Base-by-base conservation (phyloP, 2,797 vertebrate genomes). In the Diplodus sargus region DNA sequence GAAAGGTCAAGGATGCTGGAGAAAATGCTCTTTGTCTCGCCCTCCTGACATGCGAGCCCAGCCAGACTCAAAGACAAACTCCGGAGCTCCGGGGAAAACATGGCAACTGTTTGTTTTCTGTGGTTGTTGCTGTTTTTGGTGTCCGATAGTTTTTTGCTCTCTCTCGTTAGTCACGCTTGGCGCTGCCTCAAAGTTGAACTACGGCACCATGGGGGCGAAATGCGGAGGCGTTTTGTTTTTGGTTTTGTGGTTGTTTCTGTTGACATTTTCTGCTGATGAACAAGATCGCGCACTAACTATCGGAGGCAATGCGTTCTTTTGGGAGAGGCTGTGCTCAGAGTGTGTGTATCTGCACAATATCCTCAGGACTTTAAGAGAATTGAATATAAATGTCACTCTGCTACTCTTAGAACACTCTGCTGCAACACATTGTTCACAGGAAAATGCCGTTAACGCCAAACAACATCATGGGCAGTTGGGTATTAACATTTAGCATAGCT, bases 51-150 rank as follows among this genome's bases (percentile, higher is more conserved):
- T 70, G 42, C 67, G 5, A 59, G 67, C 86, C 63, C 91, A 91
- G 87, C 72, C 63, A 54, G 90, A 82, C 75, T 87, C 84, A 75
- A 76, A 91, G 87, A 66, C 72, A 64, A 70, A 85, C 67, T 47
- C 4, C 45, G 5, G 70, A 25, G 78, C 76, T 79, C 48, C 65
- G 53, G 64, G 82, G 62, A 49, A 77, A 90, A 82, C 61, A 85
- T 76, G 70, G 53, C 76, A 23, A 73, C 82, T 89, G 89, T 87
- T 91, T 89, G 76, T 87, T 87, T 66, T 70, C 11, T 80, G 70
- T 74, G 25, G 2, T 73, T 80, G 80, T 92, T 88, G 79, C 68
- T 77, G 64, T 87, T 89, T 89, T 85, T 79, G 79, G 56, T 56
- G 48, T 77, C 11, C 1, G 0, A 42, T 54, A 57, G 56, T 72